Percentiles rank a stretch among this genome's conserved stretches.
These are phyloP conservation scores for Oenanthe oenanthe DNA, from an alignment of 2,113 vertebrate species.

Conservation along the genomic window DNA sequence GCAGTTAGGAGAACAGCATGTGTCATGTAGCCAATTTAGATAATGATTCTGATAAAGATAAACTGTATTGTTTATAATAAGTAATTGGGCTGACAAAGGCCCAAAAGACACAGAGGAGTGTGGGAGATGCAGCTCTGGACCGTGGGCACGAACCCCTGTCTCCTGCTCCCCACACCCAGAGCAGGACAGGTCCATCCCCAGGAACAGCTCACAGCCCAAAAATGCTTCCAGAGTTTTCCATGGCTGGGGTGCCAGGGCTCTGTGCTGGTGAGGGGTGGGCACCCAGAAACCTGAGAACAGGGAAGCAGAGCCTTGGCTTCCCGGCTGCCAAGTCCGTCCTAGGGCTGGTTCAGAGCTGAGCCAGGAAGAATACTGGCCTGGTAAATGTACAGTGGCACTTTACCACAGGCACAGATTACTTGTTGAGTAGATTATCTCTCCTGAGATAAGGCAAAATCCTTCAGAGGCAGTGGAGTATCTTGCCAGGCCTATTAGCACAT, in stretches of 20 bases:
- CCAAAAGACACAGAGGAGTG: slow-evolving; percentile 69
- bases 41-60: slow-evolving; percentile 98
- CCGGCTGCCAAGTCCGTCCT: neutral
- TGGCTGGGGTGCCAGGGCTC: neutral
- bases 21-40: slow-evolving; percentile 99
- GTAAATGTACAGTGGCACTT: slow-evolving; percentile 41
- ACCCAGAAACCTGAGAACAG: neutral
- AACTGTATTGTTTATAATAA: slow-evolving; percentile 96
- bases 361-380: neutral
- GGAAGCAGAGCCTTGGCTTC: neutral
- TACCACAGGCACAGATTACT: slow-evolving; percentile 68
- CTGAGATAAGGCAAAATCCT: slow-evolving; percentile 79
- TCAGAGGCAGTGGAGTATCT: slow-evolving; percentile 75
- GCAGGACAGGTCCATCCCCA: neutral
- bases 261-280: neutral
- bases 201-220: rapidly evolving
- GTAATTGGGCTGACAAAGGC: slow-evolving; percentile 91
- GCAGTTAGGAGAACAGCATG: slow-evolving; percentile 89
- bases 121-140: neutral
- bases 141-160: rapidly evolving
- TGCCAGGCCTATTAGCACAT: slow-evolving; percentile 80
- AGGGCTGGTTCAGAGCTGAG: slow-evolving; percentile 19
- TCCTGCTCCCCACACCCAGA: rapidly evolving
- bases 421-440: slow-evolving; percentile 83
- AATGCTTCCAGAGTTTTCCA: rapidly evolving